These are phyloP conservation scores for Pilophorus perplexus DNA, from an alignment of 2,888 invertebrate genomes.

Conservation along the genomic window DNA sequence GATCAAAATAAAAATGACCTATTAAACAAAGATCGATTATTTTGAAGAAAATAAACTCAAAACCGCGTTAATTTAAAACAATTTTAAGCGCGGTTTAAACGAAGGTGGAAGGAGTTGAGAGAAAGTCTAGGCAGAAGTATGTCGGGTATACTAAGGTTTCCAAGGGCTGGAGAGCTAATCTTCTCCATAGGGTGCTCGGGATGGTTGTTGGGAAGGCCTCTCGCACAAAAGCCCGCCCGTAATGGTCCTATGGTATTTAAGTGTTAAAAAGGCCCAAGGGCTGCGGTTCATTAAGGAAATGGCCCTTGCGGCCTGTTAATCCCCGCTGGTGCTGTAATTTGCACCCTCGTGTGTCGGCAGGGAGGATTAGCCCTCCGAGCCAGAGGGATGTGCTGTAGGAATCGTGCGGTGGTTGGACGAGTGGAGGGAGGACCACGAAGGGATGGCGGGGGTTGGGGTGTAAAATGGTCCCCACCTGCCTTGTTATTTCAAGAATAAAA, in stretches of 20 bases:
- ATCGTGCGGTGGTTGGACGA: too few species aligned
- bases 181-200: slow-evolving; percentile 29
- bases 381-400: not conserved
- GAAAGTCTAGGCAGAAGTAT: slow-evolving; percentile 15
- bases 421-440: not conserved
- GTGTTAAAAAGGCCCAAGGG: slow-evolving; percentile 37
- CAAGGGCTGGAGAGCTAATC: slow-evolving; percentile 30
- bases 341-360: slow-evolving; percentile 37
- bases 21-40: too few species aligned
- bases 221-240: slow-evolving; percentile 22
- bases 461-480: slow-evolving; percentile 37
- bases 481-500: slow-evolving; percentile 38
- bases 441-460: slow-evolving; percentile 9
- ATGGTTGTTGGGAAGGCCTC: slow-evolving; percentile 19
- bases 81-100: too few species aligned
- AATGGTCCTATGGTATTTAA: slow-evolving; percentile 40
- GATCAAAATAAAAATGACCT: too few species aligned
- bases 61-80: too few species aligned
- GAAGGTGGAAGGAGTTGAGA: slow-evolving; percentile 2
- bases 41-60: too few species aligned
- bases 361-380: slow-evolving; percentile 28
- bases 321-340: slow-evolving; percentile 39
- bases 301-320: slow-evolving; percentile 41
- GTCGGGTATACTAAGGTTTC: not conserved
- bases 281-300: slow-evolving; percentile 41